A percentile compares a stretch with the other conserved stretches of the same genome.
Evolutionary conservation across 2,888 invertebrate genomes (phyloP).

Genomic region (Leptinotarsa haldemani): DNA sequence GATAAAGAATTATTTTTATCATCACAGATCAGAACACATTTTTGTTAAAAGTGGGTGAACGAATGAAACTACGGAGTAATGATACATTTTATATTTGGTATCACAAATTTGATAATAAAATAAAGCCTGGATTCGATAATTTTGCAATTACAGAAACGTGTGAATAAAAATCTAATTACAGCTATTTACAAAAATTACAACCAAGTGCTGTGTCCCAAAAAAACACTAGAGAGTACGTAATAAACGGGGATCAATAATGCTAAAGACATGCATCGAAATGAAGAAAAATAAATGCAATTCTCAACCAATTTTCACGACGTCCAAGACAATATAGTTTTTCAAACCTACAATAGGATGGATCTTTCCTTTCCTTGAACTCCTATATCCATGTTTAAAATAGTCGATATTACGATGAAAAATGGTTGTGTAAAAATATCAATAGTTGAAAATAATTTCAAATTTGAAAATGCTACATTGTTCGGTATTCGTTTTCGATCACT

Average conservation of each 20-base stretch:
- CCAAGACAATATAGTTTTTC: background rate
- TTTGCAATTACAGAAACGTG: slow-evolving; percentile 30
- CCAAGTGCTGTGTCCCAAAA: slow-evolving; percentile 18
- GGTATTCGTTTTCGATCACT: too few relatives aligned
- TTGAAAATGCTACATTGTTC: too few relatives aligned
- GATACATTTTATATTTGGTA: slow-evolving; percentile 34
- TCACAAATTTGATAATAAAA: slow-evolving; percentile 38
- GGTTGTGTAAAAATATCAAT: too few relatives aligned
- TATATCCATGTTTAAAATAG: too few relatives aligned
- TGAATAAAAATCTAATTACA: slow-evolving; percentile 15
- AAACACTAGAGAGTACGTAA: slow-evolving; percentile 18
- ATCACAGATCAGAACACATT: too few relatives aligned
- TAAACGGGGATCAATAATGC: slow-evolving; percentile 12
- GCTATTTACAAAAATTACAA: slow-evolving; percentile 32
- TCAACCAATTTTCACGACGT: background rate
- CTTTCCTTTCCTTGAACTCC: too few relatives aligned
- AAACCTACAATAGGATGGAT: too few relatives aligned
- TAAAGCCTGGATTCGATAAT: slow-evolving; percentile 27
- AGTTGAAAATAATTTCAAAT: too few relatives aligned
- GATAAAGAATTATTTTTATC: too few relatives aligned
- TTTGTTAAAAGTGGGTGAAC: background rate
- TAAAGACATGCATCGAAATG: background rate
- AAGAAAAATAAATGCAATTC: background rate
- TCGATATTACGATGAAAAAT: too few relatives aligned
- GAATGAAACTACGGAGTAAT: background rate